Percentiles rank a stretch among this genome's conserved stretches.
phyloP scores from a whole-genome alignment of 2,888 invertebrate genomes.

The Pediacus dermestoides region DNA sequence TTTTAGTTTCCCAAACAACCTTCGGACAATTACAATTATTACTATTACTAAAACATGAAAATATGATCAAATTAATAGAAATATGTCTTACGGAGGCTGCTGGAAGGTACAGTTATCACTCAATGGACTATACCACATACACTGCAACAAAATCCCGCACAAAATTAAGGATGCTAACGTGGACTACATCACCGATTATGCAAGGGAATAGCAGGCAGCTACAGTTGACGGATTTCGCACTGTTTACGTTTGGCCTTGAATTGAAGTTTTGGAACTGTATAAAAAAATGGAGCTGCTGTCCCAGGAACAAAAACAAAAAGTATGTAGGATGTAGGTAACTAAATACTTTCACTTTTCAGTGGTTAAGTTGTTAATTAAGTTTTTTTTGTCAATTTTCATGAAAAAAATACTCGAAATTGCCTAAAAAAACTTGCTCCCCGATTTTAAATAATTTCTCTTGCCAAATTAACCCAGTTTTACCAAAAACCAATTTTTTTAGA shows the following conservation, averaged over 20 bases:
- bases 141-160: conserved; percentile 91
- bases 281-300: conserved; percentile 85
- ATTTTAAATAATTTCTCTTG: too few relatives aligned
- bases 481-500: too few relatives aligned
- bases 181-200: conserved; percentile 94
- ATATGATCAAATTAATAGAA: conserved; percentile 94
- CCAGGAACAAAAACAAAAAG: conserved; percentile 81
- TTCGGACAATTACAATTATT: conserved; percentile 94
- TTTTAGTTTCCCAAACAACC: conserved; percentile 93
- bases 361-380: too few relatives aligned
- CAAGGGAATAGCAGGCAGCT: conserved; percentile 96
- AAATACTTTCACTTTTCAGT: too few relatives aligned
- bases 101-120: conserved; percentile 67
- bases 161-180: conserved; percentile 99
- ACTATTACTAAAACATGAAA: conserved; percentile 91
- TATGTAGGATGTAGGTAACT: too few relatives aligned
- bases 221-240: conserved; percentile 90
- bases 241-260: conserved; percentile 92
- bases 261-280: conserved; percentile 83
- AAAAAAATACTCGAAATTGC: too few relatives aligned
- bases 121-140: conserved; percentile 94
- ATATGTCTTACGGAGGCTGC: too few relatives aligned
- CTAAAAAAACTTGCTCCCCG: too few relatives aligned
- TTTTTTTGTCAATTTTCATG: too few relatives aligned
- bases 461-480: too few relatives aligned